phyloP scores from a whole-genome alignment of 2,113 vertebrate genomes.

The Arenaria interpres region DNA sequence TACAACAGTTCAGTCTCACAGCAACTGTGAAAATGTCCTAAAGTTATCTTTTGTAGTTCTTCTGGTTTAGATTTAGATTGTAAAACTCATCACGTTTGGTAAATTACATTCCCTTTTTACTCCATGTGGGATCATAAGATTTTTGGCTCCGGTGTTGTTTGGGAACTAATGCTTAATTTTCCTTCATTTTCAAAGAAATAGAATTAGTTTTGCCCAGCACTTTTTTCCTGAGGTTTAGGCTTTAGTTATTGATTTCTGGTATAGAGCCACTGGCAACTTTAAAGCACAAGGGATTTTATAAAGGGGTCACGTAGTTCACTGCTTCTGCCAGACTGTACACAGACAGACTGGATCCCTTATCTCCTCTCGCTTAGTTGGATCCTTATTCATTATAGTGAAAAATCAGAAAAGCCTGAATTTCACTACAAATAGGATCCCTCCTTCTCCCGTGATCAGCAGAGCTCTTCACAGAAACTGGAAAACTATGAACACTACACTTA shows the following conservation, averaged over 20 bases:
- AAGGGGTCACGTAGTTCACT: not conserved
- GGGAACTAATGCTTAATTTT: not conserved
- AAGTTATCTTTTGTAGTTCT: not conserved
- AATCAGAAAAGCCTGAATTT: not conserved
- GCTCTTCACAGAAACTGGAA: not conserved
- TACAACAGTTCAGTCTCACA: not conserved
- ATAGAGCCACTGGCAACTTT: not conserved
- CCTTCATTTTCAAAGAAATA: not conserved
- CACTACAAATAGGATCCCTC: not conserved
- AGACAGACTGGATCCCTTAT: not conserved
- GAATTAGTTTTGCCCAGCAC: not conserved
- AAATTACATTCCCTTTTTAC: not conserved
- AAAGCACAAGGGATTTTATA: not conserved
- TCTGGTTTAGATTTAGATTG: not conserved
- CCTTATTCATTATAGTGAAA: not conserved
- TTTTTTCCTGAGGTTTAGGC: not conserved
- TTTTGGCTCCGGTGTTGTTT: not conserved
- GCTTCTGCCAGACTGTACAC: not conserved
- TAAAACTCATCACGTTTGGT: not conserved
- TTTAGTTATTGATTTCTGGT: not conserved
- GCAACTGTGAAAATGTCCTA: not conserved
- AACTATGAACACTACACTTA: not conserved
- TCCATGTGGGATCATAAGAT: not conserved
- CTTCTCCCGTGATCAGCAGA: not conserved
- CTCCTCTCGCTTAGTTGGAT: not conserved